These are phyloP conservation scores for Antennarius striatus DNA, from an alignment of 2,113 vertebrate species.

Conservation along the genomic window DNA sequence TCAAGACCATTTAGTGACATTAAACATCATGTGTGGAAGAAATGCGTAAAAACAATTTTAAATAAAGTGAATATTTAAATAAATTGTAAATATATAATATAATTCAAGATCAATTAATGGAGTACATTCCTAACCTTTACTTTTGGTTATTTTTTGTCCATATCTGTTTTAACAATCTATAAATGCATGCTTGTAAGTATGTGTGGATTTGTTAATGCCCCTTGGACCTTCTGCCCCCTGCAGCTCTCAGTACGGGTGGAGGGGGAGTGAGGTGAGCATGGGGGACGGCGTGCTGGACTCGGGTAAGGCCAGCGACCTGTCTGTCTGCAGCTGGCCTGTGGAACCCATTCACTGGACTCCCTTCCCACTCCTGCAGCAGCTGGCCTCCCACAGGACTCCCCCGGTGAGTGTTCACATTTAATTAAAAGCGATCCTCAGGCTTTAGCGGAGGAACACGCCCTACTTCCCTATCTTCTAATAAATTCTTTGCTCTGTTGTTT, in stretches of 20 bases:
- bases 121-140: too few relatives aligned
- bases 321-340: slow-evolving; percentile 88
- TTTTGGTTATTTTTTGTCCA: too few relatives aligned
- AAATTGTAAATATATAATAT: background rate
- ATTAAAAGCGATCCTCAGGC: too few relatives aligned
- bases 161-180: too few relatives aligned
- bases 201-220: background rate
- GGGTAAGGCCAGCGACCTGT: slow-evolving; percentile 88
- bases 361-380: slow-evolving; percentile 83
- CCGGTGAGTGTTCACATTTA: slow-evolving; percentile 58
- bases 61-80: too few relatives aligned
- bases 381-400: slow-evolving; percentile 71
- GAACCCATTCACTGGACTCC: slow-evolving; percentile 88
- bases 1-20: too few relatives aligned
- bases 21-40: too few relatives aligned
- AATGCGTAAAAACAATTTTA: background rate
- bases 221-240: slow-evolving; percentile 3
- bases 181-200: too few relatives aligned
- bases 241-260: slow-evolving; percentile 84
- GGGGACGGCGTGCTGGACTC: slow-evolving; percentile 87
- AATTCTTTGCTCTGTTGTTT: slow-evolving; percentile 8
- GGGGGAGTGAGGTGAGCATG: slow-evolving; percentile 83
- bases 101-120: too few relatives aligned
- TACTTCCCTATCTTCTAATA: background rate
- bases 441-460: too few relatives aligned